Evolutionary conservation across 2,113 vertebrate species (phyloP), one percentile per base, ranked within the genome.

Genomic region (Clarias macrocephalus): DNA sequence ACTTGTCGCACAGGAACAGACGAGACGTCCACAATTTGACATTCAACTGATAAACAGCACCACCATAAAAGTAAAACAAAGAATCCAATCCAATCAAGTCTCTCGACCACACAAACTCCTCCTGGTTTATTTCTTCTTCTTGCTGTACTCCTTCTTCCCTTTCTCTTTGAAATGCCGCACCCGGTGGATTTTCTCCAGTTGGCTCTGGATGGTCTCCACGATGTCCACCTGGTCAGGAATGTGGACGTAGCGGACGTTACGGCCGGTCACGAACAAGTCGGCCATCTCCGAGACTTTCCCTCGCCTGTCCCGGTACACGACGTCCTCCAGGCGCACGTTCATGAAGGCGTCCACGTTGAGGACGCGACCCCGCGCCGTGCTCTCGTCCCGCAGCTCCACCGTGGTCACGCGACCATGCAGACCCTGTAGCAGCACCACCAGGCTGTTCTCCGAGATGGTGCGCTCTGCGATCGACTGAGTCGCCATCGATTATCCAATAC

Each of bases 261-360:
- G 95, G 79, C 98, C 98, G 0, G 97, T 97, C 86, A 99, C 88
- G 3, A 99, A 99, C 73, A 99, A 92, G 90, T 99, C 96, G 0
- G 96, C 96, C 92, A 99, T 92, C 42, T 72, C 82, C 0, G 93
- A 92, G 88, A 91, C 86, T 0, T 80, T 19, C 0, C 97, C 98
- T 9, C 79, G 90, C 3, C 96, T 91, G 94, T 98, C 97, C 0
- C 93, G 95, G 93, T 96, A 98, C 62, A 95, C 92, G 72, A 98
- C 97, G 0, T 96, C 88, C 1, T 94, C 93, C 92, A 99, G 93
- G 0, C 97, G 96, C 80, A 99, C 62, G 88, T 99, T 99, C 98
- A 99, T 99, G 93, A 98, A 99, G 86, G 98, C 97, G 16, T 99
- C 98, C 13, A 99, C 98, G 10, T 95, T 97, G 88, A 97, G 89